Conservation (phyloP, 2,888 invertebrate species). For the Tinea semifulvella region DNA sequence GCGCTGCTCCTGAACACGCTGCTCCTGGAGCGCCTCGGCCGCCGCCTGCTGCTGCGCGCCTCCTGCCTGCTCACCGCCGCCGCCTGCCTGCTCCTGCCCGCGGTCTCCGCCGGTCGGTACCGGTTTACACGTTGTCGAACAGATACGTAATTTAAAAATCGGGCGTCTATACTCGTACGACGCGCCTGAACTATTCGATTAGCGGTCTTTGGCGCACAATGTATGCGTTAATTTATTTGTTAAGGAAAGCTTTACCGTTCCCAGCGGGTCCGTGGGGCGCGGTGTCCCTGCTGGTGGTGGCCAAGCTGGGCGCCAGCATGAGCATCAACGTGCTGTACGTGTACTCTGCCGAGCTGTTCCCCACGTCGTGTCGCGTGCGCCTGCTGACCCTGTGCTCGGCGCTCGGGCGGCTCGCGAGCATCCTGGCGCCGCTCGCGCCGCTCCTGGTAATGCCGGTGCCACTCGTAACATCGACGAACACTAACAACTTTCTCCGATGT, state of each 20-base stretch:
- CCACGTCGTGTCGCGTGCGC: conserved; percentile 74
- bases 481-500: too few species aligned
- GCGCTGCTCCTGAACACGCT: conserved; percentile 47
- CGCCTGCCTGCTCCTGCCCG: conserved; percentile 39
- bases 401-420: conserved; percentile 74
- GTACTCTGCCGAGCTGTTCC: conserved; percentile 76
- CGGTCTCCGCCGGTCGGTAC: conserved; percentile 25
- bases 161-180: too few species aligned
- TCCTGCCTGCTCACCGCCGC: conserved; percentile 44
- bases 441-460: conserved; percentile 55
- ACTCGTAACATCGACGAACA: too few species aligned
- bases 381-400: conserved; percentile 75
- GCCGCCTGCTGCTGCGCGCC: conserved; percentile 46
- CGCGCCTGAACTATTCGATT: too few species aligned
- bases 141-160: too few species aligned
- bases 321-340: conserved; percentile 73
- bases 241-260: too few species aligned
- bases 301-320: conserved; percentile 73
- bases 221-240: too few species aligned
- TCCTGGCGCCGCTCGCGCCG: conserved; percentile 75
- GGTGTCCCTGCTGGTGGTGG: conserved; percentile 61
- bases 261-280: conserved; percentile 13
- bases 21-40: conserved; percentile 48
- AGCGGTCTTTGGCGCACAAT: too few species aligned
- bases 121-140: neutral